phyloP scores from a whole-genome alignment of 2,888 invertebrate species.

The Drosophila neonasuta region DNA sequence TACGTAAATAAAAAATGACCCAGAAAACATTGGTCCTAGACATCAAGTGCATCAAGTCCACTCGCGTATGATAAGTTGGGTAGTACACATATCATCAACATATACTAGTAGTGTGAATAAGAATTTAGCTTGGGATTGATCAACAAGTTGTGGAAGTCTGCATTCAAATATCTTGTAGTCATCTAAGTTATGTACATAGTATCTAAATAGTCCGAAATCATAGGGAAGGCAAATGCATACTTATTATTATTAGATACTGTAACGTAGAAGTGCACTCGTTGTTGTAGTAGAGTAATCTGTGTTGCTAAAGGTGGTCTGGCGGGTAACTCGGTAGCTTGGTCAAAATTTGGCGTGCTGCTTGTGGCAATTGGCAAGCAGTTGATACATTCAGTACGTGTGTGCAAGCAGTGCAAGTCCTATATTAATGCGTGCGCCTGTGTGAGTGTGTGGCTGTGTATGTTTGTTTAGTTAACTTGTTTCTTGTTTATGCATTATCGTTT shows the following conservation, averaged over 20 bases:
- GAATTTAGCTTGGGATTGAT: conserved; percentile 46
- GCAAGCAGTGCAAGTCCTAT: conserved; percentile 39
- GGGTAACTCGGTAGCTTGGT: conserved; percentile 72
- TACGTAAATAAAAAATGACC: conserved; percentile 42
- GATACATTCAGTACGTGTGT: conserved; percentile 10
- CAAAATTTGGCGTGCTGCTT: conserved; percentile 55
- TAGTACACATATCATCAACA: conserved; percentile 22
- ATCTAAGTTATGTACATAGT: conserved; percentile 41
- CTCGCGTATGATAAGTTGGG: conserved; percentile 24
- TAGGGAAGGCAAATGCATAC: conserved; percentile 19
- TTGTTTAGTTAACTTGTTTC: conserved; percentile 47
- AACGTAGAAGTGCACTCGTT: conserved; percentile 43
- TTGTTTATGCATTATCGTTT: conserved; percentile 33
- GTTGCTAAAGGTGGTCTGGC: conserved; percentile 52
- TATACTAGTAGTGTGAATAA: conserved; percentile 34
- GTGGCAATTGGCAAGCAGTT: conserved; percentile 19
- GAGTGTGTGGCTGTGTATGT: conserved; percentile 14
- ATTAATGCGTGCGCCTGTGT: conserved; percentile 30
- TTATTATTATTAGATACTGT: conserved; percentile 25
- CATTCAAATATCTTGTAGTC: conserved; percentile 34
- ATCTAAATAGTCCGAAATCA: conserved; percentile 6
- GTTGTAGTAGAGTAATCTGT: conserved; percentile 13
- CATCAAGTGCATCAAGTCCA: conserved; percentile 30
- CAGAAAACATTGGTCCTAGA: conserved; percentile 59
- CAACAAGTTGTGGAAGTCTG: conserved; percentile 54